phyloP scores from a whole-genome alignment of 2,888 invertebrate species.

The Lomographa bimaculata region DNA sequence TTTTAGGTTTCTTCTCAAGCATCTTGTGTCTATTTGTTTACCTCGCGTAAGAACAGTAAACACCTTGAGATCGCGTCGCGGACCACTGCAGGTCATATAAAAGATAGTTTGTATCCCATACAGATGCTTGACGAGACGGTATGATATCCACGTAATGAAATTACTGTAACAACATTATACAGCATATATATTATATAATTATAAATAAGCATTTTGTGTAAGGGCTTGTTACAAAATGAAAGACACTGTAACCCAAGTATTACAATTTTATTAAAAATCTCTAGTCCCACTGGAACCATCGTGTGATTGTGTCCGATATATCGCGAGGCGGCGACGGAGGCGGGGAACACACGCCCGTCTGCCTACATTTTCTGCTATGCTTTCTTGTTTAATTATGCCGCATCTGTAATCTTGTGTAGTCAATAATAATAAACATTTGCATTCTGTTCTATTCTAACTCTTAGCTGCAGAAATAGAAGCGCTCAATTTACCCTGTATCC shows the following conservation, averaged over 20 bases:
- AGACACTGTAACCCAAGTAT: slow-evolving; percentile 86
- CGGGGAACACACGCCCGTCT: slow-evolving; percentile 40
- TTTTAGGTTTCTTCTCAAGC: slow-evolving; percentile 79
- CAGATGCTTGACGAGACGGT: slow-evolving; percentile 76
- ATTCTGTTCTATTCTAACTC: slow-evolving; percentile 76
- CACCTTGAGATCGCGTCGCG: slow-evolving; percentile 20
- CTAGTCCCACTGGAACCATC: slow-evolving; percentile 87
- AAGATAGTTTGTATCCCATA: slow-evolving; percentile 47
- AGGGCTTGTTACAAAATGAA: slow-evolving; percentile 84
- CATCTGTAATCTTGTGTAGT: slow-evolving; percentile 79
- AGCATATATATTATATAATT: slow-evolving; percentile 74
- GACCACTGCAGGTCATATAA: slow-evolving; percentile 16
- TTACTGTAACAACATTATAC: slow-evolving; percentile 83
- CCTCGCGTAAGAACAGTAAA: slow-evolving; percentile 43
- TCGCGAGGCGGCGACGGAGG: slow-evolving; percentile 49
- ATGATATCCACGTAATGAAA: slow-evolving; percentile 82
- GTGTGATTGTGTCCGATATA: slow-evolving; percentile 67
- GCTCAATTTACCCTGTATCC: slow-evolving; percentile 82
- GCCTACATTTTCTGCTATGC: slow-evolving; percentile 72
- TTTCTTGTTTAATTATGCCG: slow-evolving; percentile 73
- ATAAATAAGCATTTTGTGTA: slow-evolving; percentile 85
- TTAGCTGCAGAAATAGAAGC: slow-evolving; percentile 80
- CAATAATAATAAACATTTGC: slow-evolving; percentile 73
- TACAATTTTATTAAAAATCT: slow-evolving; percentile 85
- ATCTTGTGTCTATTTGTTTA: slow-evolving; percentile 55